These are phyloP conservation scores for Tethea ocularis DNA, from an alignment of 2,888 invertebrate genomes.

Conservation along the genomic window DNA sequence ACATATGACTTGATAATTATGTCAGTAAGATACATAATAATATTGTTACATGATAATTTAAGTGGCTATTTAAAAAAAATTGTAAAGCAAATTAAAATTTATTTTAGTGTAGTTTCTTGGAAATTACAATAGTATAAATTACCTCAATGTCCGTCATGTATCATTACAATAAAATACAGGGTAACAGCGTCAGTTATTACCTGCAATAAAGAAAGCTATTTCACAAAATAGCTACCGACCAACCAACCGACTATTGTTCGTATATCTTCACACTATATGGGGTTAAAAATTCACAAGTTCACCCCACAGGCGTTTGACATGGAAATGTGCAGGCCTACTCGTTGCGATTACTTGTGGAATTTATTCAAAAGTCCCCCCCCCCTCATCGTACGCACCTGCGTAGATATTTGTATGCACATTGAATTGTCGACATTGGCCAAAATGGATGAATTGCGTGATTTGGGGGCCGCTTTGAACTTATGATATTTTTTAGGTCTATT, in stretches of 20 bases:
- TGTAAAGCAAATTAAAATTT: background rate
- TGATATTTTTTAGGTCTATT: too few species aligned
- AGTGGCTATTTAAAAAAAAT: too few species aligned
- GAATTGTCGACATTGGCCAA: constrained; percentile 52
- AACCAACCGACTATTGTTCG: background rate
- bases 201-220: constrained; percentile 23
- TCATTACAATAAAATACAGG: background rate
- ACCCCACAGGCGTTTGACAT: constrained; percentile 72
- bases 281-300: constrained; percentile 70
- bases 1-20: too few species aligned
- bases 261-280: constrained; percentile 24
- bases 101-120: background rate
- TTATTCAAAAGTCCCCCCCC: constrained; percentile 57
- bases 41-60: too few species aligned
- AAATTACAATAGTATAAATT: background rate
- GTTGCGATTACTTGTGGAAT: constrained; percentile 62
- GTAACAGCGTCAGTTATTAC: constrained; percentile 28
- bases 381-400: constrained; percentile 29
- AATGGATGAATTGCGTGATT: constrained; percentile 42
- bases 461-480: constrained; percentile 16
- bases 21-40: too few species aligned
- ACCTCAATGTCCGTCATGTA: background rate
- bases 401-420: constrained; percentile 76
- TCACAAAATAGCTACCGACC: constrained; percentile 12
- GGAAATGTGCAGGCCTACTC: constrained; percentile 71